Evolutionary conservation across 92 coral and sea anemone species (phyloP).

Genomic region (Hydrozoanthus gracilis): DNA sequence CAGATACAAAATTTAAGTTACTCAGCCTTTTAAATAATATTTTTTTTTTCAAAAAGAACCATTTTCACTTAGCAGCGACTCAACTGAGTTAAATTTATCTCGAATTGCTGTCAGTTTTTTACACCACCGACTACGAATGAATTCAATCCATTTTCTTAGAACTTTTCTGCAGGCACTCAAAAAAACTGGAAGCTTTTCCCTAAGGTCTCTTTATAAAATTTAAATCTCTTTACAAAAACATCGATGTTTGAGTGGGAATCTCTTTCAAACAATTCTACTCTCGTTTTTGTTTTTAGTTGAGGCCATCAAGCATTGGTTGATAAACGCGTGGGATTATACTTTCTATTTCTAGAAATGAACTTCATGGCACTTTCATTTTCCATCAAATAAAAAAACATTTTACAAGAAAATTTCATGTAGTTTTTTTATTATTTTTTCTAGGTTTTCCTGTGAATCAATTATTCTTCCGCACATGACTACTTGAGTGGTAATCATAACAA

Average conservation of each 20-base stretch:
- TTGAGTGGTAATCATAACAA: too few species aligned
- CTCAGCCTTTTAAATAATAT: too few species aligned
- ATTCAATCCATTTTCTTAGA: too few species aligned
- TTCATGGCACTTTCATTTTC: neutral
- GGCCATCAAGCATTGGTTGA: neutral
- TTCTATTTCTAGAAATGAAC: neutral
- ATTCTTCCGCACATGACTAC: too few species aligned
- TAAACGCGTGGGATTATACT: slow-evolving; percentile 6
- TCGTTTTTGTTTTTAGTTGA: neutral
- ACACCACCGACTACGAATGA: too few species aligned
- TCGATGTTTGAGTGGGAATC: neutral
- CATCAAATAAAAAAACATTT: neutral
- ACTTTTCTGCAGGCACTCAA: neutral
- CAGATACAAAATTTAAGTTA: too few species aligned
- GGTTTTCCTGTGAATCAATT: neutral
- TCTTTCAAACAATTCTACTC: neutral
- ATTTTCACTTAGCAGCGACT: too few species aligned
- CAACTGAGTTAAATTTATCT: too few species aligned
- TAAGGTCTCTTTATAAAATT: neutral
- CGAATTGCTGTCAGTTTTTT: too few species aligned
- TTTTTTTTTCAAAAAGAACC: too few species aligned
- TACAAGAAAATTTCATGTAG: neutral
- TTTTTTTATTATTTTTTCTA: neutral
- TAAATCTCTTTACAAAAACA: neutral
- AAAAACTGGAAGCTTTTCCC: neutral